Conservation (phyloP, 1,140 invertebrate genomes). For the Zaprionus tsacasi region DNA sequence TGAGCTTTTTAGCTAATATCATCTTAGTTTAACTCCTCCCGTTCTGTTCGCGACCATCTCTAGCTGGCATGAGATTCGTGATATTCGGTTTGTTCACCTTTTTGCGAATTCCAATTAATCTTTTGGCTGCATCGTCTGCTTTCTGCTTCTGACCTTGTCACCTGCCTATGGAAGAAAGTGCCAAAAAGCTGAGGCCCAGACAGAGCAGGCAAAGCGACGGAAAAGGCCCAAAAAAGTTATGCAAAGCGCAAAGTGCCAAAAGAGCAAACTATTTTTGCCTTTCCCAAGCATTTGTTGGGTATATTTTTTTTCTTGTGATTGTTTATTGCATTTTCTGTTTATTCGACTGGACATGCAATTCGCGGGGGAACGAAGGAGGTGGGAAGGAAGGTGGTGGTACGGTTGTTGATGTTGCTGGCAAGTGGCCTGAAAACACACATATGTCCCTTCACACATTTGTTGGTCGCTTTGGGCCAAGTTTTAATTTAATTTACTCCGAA, state of each 20-base stretch:
- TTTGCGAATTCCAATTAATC: constrained; percentile 59
- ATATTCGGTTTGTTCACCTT: constrained; percentile 23
- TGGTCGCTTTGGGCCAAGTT: constrained; percentile 3
- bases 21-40: too few relatives aligned
- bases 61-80: not conserved
- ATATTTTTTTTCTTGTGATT: constrained; percentile 12
- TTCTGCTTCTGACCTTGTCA: constrained; percentile 45
- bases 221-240: constrained; percentile 7
- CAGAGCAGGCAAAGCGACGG: constrained; percentile 4
- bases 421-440: constrained; percentile 10
- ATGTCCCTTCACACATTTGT: not conserved
- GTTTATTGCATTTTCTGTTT: constrained; percentile 39
- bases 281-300: not conserved
- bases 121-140: constrained; percentile 37
- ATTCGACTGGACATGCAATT: constrained; percentile 20
- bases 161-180: constrained; percentile 25
- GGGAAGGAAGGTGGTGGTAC: not conserved
- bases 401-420: not conserved
- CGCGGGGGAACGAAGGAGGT: not conserved
- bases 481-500: constrained; percentile 43
- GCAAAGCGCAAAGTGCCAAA: constrained; percentile 20
- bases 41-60: not conserved
- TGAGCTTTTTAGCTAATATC: not conserved
- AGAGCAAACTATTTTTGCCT: constrained; percentile 25
- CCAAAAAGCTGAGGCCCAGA: not conserved